phyloP scores from a whole-genome alignment of 2,113 vertebrate genomes.

The Cephalopholis sonnerati region DNA sequence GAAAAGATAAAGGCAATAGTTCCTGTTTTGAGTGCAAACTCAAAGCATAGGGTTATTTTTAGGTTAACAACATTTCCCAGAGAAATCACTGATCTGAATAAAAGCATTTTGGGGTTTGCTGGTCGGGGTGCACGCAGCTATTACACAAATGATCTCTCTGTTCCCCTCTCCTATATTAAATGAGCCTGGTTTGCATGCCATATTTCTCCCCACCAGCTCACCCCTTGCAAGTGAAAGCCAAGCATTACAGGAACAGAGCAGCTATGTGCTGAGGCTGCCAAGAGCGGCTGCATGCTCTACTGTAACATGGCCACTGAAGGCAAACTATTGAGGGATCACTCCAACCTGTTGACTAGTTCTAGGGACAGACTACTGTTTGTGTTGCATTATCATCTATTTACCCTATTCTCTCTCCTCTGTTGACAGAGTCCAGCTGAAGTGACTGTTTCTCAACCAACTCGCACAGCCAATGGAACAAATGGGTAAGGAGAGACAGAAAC shows the following conservation, averaged over 20 bases:
- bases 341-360: constrained; percentile 45
- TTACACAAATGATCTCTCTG: constrained; percentile 72
- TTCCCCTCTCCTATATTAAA: constrained; percentile 70
- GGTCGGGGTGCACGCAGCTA: constrained; percentile 42
- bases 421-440: constrained; percentile 90
- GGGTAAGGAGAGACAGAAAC: constrained; percentile 86
- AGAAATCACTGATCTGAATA: constrained; percentile 58
- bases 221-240: constrained; percentile 76
- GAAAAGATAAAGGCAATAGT: constrained; percentile 39
- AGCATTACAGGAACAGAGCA: constrained; percentile 76
- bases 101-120: constrained; percentile 41
- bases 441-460: constrained; percentile 90
- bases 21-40: constrained; percentile 26
- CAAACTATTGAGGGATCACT: constrained; percentile 55
- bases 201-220: constrained; percentile 72
- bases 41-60: constrained; percentile 55
- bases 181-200: constrained; percentile 73
- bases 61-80: constrained; percentile 50
- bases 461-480: constrained; percentile 88
- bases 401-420: constrained; percentile 66
- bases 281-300: constrained; percentile 51
- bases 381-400: constrained; percentile 62
- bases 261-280: constrained; percentile 70
- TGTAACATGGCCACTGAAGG: constrained; percentile 61
- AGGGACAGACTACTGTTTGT: constrained; percentile 56